These are phyloP conservation scores for Oryzaephilus surinamensis DNA, from an alignment of 1,140 invertebrate genomes.

Conservation along the genomic window DNA sequence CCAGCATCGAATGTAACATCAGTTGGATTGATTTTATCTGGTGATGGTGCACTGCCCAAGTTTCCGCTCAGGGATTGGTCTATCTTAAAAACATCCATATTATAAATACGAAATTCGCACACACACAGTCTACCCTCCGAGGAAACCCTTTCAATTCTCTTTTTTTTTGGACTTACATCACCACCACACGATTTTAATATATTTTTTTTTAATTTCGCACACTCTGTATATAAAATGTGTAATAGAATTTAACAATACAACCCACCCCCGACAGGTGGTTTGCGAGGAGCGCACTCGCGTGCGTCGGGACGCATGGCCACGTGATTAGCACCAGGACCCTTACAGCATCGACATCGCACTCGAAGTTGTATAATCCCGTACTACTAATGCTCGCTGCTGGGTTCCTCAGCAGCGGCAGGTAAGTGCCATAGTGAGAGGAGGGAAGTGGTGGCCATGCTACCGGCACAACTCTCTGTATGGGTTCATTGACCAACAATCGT, in stretches of 20 bases:
- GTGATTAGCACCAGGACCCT: slow-evolving; percentile 15
- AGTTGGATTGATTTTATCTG: slow-evolving; percentile 46
- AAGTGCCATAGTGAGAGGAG: slow-evolving; percentile 18
- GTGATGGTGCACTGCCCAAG: slow-evolving; percentile 44
- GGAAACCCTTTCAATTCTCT: background rate
- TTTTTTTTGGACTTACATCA: background rate
- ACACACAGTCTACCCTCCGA: background rate
- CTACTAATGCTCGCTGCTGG: slow-evolving; percentile 24
- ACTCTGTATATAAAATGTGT: slow-evolving; percentile 3
- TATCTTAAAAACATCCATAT: slow-evolving; percentile 51
- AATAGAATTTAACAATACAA: slow-evolving; percentile 3
- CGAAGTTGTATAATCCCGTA: slow-evolving; percentile 32
- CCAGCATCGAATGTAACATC: slow-evolving; percentile 63
- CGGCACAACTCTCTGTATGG: no score
- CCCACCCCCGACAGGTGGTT: slow-evolving; percentile 20
- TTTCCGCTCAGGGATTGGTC: slow-evolving; percentile 48
- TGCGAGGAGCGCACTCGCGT: slow-evolving; percentile 12
- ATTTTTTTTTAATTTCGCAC: background rate
- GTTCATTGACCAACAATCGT: slow-evolving; percentile 28
- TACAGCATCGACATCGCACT: slow-evolving; percentile 20
- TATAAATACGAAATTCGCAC: slow-evolving; percentile 4
- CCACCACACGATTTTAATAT: background rate
- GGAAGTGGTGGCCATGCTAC: slow-evolving; percentile 25
- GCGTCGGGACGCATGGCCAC: slow-evolving; percentile 20
- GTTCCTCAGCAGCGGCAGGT: slow-evolving; percentile 22